Conservation (phyloP, 2,888 invertebrate species). For the Smittia aterrima region DNA sequence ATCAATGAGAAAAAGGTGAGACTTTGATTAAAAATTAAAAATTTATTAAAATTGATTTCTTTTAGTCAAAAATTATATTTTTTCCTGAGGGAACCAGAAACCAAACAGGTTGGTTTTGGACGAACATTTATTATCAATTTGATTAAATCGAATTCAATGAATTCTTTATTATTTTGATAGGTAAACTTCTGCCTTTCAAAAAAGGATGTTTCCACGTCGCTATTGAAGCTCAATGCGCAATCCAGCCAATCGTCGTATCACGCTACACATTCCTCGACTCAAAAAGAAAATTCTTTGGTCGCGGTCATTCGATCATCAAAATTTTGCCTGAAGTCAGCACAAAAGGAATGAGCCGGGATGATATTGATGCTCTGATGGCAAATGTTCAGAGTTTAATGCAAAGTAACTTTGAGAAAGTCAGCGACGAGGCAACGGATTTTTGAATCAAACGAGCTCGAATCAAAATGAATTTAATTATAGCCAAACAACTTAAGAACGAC, state of each 20-base stretch:
- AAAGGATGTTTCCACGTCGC: conserved; percentile 96
- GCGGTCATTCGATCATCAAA: conserved; percentile 69
- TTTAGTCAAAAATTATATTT: conserved; percentile 73
- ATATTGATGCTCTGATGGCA: conserved; percentile 65
- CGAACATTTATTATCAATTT: neutral
- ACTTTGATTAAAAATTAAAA: neutral
- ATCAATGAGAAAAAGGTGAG: conserved; percentile 64
- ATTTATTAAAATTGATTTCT: conserved; percentile 41
- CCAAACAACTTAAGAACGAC: too few species aligned
- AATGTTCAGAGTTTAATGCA: conserved; percentile 67
- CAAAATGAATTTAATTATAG: too few species aligned
- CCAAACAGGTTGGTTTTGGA: conserved; percentile 52
- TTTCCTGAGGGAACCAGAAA: conserved; percentile 94
- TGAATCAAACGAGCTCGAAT: too few species aligned
- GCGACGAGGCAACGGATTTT: neutral
- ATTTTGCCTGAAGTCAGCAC: conserved; percentile 73
- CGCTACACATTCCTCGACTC: conserved; percentile 72
- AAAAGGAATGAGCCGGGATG: conserved; percentile 60
- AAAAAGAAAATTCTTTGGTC: conserved; percentile 62
- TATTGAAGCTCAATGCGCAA: conserved; percentile 74
- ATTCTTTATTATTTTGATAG: conserved; percentile 46
- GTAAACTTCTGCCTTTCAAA: conserved; percentile 82
- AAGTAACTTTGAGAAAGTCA: conserved; percentile 54
- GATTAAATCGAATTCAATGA: neutral
- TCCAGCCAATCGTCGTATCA: conserved; percentile 86